Base-by-base conservation (phyloP, 2,888 invertebrate species). In the Dilophus febrilis region DNA sequence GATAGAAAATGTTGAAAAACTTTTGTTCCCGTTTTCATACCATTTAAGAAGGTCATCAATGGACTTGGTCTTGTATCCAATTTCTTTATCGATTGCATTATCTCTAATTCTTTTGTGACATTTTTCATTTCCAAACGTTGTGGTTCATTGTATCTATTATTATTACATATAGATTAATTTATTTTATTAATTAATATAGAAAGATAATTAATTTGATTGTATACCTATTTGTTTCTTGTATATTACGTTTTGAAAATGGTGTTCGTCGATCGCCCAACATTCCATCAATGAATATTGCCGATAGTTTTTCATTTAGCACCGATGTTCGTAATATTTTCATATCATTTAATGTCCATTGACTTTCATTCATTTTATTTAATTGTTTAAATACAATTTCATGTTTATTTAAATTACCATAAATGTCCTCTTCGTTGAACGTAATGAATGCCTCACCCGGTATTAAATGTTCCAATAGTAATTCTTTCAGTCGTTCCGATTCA, bases 1-100 rank as follows among this genome's bases (percentile, higher is more conserved):
- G 69, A 65, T 45, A 74, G 59, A 51, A 73, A 72, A 54, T 72
- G 72, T 50, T 72, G 71, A 54, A 74, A 74, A 38, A 73, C 72
- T 53, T 72, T 64, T 42, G 72, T 72, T 42, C 73, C 72, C 45
- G 68, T 70, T 56, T 72, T 72, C 53, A 73, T 67, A 55, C 68
- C 69, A 46, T 68, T 65, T 47, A 74, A 57, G 50, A 72, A 63
- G 40, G 56, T 60, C 58, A 62, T 61, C 45, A 62, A 49, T 39
- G 58, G 57, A 45, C 56, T 61, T 35, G 56, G 49, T 48, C 58
- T 59, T 2, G 28, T 31, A 35, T 61, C 58, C n/a, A 28, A 26
- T 14, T 35, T 28, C 46, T 60, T 60, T 44, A 55, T 58, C 38
- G 56, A 52, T 7, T 36, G 36, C 12, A 18, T 55, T 10, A 18